Percentiles rank a stretch among this genome's conserved stretches.
Conservation (phyloP, 2,888 invertebrate genomes). For the Lomographa bimaculata region DNA sequence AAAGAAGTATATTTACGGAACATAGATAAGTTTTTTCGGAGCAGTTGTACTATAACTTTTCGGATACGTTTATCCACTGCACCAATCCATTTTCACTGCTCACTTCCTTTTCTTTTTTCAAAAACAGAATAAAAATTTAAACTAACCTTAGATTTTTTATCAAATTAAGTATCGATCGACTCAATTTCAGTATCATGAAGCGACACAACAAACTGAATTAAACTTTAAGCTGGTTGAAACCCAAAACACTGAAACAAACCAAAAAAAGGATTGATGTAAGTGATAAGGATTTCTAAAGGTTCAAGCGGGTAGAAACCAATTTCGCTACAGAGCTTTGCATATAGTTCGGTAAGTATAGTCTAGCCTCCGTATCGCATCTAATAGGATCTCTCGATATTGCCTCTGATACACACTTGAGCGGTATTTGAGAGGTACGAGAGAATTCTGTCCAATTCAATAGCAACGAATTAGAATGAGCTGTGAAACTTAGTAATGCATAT, state of each 20-base stretch:
- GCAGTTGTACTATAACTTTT: no score
- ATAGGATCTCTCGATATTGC: conserved; percentile 30
- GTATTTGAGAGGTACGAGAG: conserved; percentile 20
- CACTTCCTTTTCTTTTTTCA: no score
- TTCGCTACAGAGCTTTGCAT: conserved; percentile 17
- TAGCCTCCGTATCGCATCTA: conserved; percentile 21
- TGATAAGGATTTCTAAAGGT: conserved; percentile 9
- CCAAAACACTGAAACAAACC: no score
- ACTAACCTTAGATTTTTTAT: no score
- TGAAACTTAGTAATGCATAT: not conserved
- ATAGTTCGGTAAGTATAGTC: conserved; percentile 8
- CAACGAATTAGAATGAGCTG: conserved; percentile 3
- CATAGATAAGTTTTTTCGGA: no score
- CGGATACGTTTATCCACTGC: no score
- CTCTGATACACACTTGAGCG: conserved; percentile 28
- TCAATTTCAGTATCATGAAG: no score
- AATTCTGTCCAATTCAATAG: conserved; percentile 21
- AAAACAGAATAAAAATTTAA: no score
- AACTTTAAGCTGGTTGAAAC: not conserved
- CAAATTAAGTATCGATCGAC: no score
- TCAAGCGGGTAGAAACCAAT: conserved; percentile 16
- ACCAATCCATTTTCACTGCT: no score
- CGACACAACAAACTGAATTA: no score
- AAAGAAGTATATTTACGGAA: no score
- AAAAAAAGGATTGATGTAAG: conserved; percentile 3